phyloP scores from a whole-genome alignment of 2,888 invertebrate genomes.

The Sarcophaga variegata region DNA sequence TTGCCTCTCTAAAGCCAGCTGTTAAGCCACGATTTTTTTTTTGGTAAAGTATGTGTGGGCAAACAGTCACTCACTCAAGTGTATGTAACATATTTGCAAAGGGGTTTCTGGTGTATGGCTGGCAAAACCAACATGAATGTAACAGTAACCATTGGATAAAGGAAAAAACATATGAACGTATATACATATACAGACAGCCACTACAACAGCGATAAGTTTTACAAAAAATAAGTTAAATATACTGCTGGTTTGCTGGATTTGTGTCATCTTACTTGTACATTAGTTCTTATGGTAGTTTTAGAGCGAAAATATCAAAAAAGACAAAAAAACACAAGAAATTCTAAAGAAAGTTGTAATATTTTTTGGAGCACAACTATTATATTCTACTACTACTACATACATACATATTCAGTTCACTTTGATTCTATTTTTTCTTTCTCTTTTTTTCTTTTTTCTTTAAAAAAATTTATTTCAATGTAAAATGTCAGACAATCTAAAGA shows the following conservation, averaged over 20 bases:
- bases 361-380: conserved; percentile 34
- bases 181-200: background rate
- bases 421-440: background rate
- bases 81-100: too few species aligned
- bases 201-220: background rate
- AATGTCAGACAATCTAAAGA: conserved; percentile 62
- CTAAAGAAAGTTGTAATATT: conserved; percentile 32
- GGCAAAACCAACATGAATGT: conserved; percentile 57
- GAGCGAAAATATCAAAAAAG: conserved; percentile 11
- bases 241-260: conserved; percentile 68
- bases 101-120: conserved; percentile 9
- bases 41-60: too few species aligned
- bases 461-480: conserved; percentile 53
- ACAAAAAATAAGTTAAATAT: conserved; percentile 43
- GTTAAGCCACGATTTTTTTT: too few species aligned
- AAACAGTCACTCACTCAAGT: too few species aligned
- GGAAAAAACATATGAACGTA: background rate
- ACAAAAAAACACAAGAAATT: conserved; percentile 17
- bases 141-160: conserved; percentile 6
- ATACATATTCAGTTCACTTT: conserved; percentile 25
- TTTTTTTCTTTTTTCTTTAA: conserved; percentile 43
- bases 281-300: conserved; percentile 65
- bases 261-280: conserved; percentile 64
- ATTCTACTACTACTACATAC: too few species aligned
- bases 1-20: too few species aligned